Conservation (phyloP, 2,888 invertebrate species). For the Pterostichus niger region DNA sequence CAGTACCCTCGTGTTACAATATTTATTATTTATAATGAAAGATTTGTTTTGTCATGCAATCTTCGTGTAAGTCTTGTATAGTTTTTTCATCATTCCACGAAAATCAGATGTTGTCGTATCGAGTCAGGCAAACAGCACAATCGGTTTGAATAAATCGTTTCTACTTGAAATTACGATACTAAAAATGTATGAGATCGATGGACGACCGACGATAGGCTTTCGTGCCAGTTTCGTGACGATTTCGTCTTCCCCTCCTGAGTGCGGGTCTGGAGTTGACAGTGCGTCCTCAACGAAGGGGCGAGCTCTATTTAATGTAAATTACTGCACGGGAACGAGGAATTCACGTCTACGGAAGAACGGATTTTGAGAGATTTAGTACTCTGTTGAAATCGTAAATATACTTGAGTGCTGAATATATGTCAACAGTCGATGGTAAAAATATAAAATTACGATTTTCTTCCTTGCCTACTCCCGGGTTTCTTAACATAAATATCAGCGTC, state of each 20-base stretch:
- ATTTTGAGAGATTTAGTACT: conserved; percentile 34
- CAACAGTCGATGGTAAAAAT: conserved; percentile 15
- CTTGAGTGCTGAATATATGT: conserved; percentile 32
- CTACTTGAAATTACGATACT: conserved; percentile 60
- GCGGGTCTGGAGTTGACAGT: conserved; percentile 33
- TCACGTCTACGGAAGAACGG: conserved; percentile 34
- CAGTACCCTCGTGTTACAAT: no score
- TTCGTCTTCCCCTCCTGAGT: conserved; percentile 5
- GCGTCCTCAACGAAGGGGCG: not conserved
- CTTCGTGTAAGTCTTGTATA: not conserved
- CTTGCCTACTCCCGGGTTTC: not conserved
- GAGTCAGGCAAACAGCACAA: not conserved
- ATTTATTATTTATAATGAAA: no score
- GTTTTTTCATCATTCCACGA: not conserved
- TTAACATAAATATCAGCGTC: not conserved
- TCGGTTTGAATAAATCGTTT: conserved; percentile 49
- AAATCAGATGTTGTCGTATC: not conserved
- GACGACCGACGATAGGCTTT: not conserved
- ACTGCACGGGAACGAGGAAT: conserved; percentile 17
- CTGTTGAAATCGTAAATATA: conserved; percentile 29
- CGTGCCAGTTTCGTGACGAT: conserved; percentile 15
- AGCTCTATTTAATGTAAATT: conserved; percentile 51
- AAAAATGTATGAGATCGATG: conserved; percentile 59
- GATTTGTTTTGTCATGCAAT: no score
- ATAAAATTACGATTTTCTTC: conserved; percentile 9